These are phyloP conservation scores for Proales similis DNA, from an alignment of 1,140 invertebrate genomes.

Conservation along the genomic window DNA sequence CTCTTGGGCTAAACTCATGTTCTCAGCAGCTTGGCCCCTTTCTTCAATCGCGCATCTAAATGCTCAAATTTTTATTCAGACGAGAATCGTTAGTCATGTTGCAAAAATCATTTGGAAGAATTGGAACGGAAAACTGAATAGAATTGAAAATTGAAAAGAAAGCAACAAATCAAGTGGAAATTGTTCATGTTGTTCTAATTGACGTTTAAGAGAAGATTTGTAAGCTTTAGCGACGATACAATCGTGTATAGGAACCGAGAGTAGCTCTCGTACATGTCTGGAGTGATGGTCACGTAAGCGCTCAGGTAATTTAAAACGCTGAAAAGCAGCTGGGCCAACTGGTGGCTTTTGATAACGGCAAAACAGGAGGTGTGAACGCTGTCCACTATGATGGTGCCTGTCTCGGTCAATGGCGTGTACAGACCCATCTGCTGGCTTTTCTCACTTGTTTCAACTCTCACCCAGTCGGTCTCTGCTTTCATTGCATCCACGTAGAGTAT, in stretches of 20 bases:
- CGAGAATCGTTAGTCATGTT: too few relatives aligned
- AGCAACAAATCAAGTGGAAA: background rate
- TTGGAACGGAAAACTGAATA: constrained; percentile 7
- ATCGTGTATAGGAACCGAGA: constrained; percentile 30
- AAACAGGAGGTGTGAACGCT: constrained; percentile 86
- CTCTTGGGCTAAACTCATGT: too few relatives aligned
- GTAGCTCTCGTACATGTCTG: constrained; percentile 15
- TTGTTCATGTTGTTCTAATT: background rate
- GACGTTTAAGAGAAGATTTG: constrained; percentile 23
- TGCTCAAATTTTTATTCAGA: too few relatives aligned
- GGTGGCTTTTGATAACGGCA: constrained; percentile 74
- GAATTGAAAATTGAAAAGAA: constrained; percentile 1
- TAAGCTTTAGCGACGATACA: constrained; percentile 8
- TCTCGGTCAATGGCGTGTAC: constrained; percentile 76
- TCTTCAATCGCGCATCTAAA: too few relatives aligned
- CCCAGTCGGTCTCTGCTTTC: constrained; percentile 54
- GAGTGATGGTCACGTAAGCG: constrained; percentile 11
- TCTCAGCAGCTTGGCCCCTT: too few relatives aligned
- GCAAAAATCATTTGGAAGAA: background rate
- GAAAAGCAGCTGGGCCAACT: constrained; percentile 63
- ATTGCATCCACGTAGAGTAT: constrained; percentile 59
- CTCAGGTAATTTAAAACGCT: constrained; percentile 17
- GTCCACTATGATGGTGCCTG: constrained; percentile 81
- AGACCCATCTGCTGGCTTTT: too few relatives aligned
- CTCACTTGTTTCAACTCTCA: constrained; percentile 54